Base-by-base conservation (phyloP, 2,797 vertebrate genomes). In the Ctenochaetus hawaiiensis region DNA sequence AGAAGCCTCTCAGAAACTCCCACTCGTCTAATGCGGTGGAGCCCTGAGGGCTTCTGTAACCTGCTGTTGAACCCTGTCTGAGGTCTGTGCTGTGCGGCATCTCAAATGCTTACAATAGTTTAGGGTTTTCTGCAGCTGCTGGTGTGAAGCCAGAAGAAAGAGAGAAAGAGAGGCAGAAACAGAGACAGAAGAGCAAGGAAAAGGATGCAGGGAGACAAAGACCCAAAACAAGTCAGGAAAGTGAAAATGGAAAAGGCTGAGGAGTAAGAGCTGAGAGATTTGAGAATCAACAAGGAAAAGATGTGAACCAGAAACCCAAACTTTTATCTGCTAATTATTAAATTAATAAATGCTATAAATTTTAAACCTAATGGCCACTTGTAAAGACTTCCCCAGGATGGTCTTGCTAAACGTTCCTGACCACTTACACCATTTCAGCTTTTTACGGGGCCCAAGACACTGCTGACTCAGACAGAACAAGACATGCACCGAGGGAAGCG, bases 1-100 rank as follows among this genome's bases (percentile, higher is more conserved):
- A 80, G 75, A 79, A 81, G 82, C 82, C 79, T 78, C 61, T 78
- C 86, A 90, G 77, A 82, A 74, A 80, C 59, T 86, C 69, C 58
- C 20, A 56, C 71, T 67, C 67, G 87, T 89, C 81, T 90, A 84
- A 87, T 85, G 87, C 66, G 76, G 82, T 75, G 68, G 61, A 75
- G 79, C 89, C 91, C 85, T 69, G 75, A 81, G 85, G 90, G 92
- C 80, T 84, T 84, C 86, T 81, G 75, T 91, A 92, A 91, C 91
- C 93, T 80, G 58, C 81, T 69, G 87, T 79, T 94, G 93, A 93
- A 92, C 92, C 68, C 89, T 83, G 86, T 75, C 90, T 91, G 70
- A 87, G 92, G 84, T 91, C 87, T 81, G 79, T 52, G 72, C 76
- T 60, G 69, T 17, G 14, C 79, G 73, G 68, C 23, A 66, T 71